Conservation (phyloP, 2,888 invertebrate species). For the Horisme vitalbata region DNA sequence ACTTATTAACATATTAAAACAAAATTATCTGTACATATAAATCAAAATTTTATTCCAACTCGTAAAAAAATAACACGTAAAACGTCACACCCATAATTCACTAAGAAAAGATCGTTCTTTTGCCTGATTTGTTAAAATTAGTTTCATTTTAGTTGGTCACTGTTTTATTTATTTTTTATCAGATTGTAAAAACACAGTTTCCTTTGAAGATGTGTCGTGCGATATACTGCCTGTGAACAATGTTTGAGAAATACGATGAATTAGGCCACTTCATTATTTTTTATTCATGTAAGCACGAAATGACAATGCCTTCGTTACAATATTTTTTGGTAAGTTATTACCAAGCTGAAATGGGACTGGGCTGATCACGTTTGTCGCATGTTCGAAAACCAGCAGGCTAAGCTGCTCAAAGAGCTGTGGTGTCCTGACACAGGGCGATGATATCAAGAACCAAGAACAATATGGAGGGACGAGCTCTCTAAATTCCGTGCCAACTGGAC, state of each 20-base stretch:
- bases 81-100: slow-evolving; percentile 18
- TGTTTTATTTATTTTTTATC: slow-evolving; percentile 32
- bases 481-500: too few relatives aligned
- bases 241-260: slow-evolving; percentile 19
- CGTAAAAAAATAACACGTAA: slow-evolving; percentile 10
- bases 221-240: slow-evolving; percentile 28
- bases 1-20: too few relatives aligned
- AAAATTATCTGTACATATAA: not conserved
- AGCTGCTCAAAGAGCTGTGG: too few relatives aligned
- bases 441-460: too few relatives aligned
- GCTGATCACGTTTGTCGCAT: too few relatives aligned
- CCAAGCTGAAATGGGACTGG: too few relatives aligned
- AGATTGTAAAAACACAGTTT: slow-evolving; percentile 31
- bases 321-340: too few relatives aligned
- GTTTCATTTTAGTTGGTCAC: slow-evolving; percentile 25
- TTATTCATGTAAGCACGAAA: slow-evolving; percentile 13
- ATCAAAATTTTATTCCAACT: not conserved
- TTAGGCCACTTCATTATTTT: slow-evolving; percentile 19
- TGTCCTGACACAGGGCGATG: too few relatives aligned
- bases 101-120: slow-evolving; percentile 15
- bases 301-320: slow-evolving; percentile 5
- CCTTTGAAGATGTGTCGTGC: slow-evolving; percentile 31
- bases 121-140: slow-evolving; percentile 30
- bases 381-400: too few relatives aligned
- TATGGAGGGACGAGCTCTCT: too few relatives aligned